These are phyloP conservation scores for Puntigrus tetrazona DNA, from an alignment of 2,113 vertebrate species.

Conservation along the genomic window DNA sequence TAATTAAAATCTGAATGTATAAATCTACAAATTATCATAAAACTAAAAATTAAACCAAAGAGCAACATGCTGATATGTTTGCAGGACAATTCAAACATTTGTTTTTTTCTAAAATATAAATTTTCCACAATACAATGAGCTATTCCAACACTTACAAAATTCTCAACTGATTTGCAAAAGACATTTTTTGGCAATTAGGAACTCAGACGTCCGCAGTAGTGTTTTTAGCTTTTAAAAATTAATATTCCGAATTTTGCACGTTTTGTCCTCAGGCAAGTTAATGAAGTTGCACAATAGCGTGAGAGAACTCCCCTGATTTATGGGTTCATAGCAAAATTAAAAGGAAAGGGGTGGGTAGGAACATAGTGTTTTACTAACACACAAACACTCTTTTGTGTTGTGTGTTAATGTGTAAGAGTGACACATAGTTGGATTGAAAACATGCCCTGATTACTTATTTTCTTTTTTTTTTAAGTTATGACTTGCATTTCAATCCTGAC, in stretches of 20 bases:
- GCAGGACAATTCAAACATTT: background rate
- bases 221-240: background rate
- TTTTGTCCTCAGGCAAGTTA: conserved; percentile 13
- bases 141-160: background rate
- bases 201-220: background rate
- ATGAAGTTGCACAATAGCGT: background rate
- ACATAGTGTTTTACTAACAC: background rate
- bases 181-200: background rate
- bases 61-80: background rate
- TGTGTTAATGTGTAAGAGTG: background rate
- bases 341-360: background rate
- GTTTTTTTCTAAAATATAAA: no score
- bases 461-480: background rate
- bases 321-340: background rate
- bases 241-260: background rate
- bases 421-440: background rate
- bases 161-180: background rate
- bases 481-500: background rate
- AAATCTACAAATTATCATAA: background rate
- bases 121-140: background rate
- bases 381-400: background rate
- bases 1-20: background rate
- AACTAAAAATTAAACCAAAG: background rate
- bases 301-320: background rate
- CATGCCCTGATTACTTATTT: background rate